Evolutionary conservation across 30 jellyfish, hydroid and myxozoan species (phyloP), one percentile per base, ranked within the genome.

Genomic region (Chrysaora quinquecirrha): DNA sequence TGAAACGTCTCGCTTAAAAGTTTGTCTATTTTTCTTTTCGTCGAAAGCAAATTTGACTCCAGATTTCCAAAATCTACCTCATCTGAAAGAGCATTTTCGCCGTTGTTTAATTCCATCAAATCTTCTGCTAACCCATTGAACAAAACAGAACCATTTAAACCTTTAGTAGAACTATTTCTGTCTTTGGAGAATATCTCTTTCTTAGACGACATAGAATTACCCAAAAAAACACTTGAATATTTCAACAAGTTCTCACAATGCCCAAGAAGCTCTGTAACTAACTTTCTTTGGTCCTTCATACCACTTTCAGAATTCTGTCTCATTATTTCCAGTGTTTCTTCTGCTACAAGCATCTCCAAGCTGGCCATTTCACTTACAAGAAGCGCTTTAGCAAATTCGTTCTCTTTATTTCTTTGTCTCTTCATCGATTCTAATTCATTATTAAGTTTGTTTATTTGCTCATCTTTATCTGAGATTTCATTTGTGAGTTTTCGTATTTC

Each of bases 301-400:
- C 14, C 24, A 25, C n/a, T 9, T 35, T 32, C 71, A 18, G 25
- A 2, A 23, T 30, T 75, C 33, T 24, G 27, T 0, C 56, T 58
- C 12, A 65, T 23, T 48, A 66, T 12, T 12, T 47, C 50, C 1
- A 30, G 67, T 16, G 43, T 52, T 52, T 67, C 96, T 7, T 61
- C 48, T 16, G 96, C 89, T 11, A 87, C 71, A 24, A 86, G 65
- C 68, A 86, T 10, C 30, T 76, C 80, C 91, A 86, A 49, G 38
- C 92, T 76, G 16, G 80, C 1, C 24, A 73, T 77, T 54, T 86
- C 96, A 52, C 34, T 69, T 56, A 77, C 18, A 0, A 86, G 91
- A 20, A 86, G 56, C 12, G 69, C 4, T 35, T 67, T 87, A 2
- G 88, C 86, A 3, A 64, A 34, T 11, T 73, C 43, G 31, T 87